Evolutionary conservation across 2,113 vertebrate species (phyloP).

Genomic region (Piaya cayana): DNA sequence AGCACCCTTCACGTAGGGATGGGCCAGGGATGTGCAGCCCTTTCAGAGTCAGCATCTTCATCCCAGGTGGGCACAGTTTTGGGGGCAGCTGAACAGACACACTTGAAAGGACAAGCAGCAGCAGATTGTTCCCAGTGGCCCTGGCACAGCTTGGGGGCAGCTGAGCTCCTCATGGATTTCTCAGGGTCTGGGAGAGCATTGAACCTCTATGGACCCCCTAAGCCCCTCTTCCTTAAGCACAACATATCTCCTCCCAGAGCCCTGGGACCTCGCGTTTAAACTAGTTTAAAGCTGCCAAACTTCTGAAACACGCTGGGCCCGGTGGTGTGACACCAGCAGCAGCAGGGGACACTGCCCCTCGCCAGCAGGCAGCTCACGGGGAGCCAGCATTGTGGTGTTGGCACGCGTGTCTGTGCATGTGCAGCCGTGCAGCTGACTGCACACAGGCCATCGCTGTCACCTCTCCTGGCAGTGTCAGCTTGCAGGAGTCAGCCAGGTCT

Average conservation of each 20-base stretch:
- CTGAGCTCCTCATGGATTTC: background rate
- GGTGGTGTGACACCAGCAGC: rapidly evolving
- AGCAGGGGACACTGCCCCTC: background rate
- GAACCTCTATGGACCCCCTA: rapidly evolving
- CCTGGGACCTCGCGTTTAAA: rapidly evolving
- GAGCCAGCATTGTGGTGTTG: background rate
- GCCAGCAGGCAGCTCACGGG: background rate
- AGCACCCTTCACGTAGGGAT: background rate
- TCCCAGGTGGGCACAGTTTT: background rate
- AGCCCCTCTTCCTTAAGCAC: rapidly evolving
- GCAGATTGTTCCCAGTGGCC: background rate
- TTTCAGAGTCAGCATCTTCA: background rate
- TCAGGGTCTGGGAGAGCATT: rapidly evolving
- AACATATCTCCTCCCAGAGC: background rate
- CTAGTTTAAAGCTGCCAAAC: background rate
- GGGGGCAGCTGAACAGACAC: background rate
- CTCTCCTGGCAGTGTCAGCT: background rate
- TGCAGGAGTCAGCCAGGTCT: background rate
- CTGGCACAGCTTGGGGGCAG: background rate
- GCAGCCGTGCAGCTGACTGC: background rate
- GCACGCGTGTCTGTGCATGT: background rate
- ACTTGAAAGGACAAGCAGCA: background rate
- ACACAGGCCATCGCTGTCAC: background rate
- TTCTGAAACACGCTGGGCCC: rapidly evolving
- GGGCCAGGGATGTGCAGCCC: no score